Conservation (phyloP, 2,113 vertebrate species). For the Amia ocellicauda region DNA sequence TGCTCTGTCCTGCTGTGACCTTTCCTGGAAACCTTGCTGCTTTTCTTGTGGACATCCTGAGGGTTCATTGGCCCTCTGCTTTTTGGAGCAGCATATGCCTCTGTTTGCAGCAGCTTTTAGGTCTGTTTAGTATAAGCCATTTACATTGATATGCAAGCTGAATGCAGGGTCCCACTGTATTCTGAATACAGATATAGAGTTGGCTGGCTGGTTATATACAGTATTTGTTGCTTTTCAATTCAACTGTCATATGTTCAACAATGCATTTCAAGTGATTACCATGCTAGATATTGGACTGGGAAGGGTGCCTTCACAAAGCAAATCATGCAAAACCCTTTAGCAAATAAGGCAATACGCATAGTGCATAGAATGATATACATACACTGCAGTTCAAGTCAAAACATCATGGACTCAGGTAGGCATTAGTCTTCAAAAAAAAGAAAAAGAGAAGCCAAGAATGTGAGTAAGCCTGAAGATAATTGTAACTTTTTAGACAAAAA, state of each 20-base stretch:
- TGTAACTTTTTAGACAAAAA: no score
- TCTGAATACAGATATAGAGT: neutral
- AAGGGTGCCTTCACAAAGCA: neutral
- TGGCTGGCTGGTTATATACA: no score
- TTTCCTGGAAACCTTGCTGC: neutral
- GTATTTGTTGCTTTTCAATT: no score
- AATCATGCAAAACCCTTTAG: neutral
- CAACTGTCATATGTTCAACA: neutral
- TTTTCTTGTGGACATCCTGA: neutral
- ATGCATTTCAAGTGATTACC: no score
- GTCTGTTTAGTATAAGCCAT: neutral
- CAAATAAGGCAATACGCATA: neutral
- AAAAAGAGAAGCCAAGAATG: no score
- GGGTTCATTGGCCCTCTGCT: neutral
- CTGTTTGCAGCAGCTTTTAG: neutral
- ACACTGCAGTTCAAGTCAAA: no score
- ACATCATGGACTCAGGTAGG: no score
- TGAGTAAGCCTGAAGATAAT: no score
- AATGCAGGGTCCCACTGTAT: neutral
- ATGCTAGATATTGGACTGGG: no score
- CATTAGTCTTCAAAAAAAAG: no score
- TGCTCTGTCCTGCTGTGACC: slow-evolving; percentile 5
- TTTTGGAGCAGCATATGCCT: slow-evolving; percentile 1
- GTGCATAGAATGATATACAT: neutral
- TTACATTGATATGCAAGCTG: neutral